Evolutionary conservation across 2,113 vertebrate species (phyloP).

Genomic region (Crotalus helleri): DNA sequence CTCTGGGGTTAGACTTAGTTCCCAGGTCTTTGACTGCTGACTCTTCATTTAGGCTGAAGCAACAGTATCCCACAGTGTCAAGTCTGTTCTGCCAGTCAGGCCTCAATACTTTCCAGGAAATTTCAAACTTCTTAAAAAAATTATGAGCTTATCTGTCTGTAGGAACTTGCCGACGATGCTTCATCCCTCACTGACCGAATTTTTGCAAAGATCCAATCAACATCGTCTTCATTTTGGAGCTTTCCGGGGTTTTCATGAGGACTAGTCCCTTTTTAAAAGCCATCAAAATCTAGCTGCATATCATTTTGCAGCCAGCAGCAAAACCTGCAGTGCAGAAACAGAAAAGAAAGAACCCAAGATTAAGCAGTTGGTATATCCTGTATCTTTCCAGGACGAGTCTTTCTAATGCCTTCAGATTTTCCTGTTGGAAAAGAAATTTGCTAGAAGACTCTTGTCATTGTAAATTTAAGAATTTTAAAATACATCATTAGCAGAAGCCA

Average conservation of each 20-base stretch:
- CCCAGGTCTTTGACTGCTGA: neutral
- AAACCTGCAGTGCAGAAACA: neutral
- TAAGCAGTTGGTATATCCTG: neutral
- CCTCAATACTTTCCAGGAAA: neutral
- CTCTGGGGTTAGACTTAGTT: neutral
- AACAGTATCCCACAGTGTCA: no score
- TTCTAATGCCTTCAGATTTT: neutral
- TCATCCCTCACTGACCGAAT: no score
- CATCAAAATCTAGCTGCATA: neutral
- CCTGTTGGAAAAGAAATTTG: neutral
- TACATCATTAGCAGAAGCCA: neutral
- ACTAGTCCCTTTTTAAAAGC: neutral
- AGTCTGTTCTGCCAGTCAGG: neutral
- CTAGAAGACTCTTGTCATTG: neutral
- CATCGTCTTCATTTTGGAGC: no score
- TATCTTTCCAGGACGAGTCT: neutral
- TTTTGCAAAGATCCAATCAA: no score
- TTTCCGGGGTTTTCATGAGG: neutral
- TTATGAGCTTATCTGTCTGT: no score
- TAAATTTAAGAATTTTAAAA: neutral
- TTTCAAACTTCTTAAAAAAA: no score
- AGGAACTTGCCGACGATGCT: no score
- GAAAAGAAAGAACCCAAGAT: neutral
- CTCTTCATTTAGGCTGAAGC: neutral
- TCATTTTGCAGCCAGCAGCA: neutral